These are phyloP conservation scores for Myxocyprinus asiaticus DNA, from an alignment of 2,113 vertebrate genomes.

Conservation along the genomic window DNA sequence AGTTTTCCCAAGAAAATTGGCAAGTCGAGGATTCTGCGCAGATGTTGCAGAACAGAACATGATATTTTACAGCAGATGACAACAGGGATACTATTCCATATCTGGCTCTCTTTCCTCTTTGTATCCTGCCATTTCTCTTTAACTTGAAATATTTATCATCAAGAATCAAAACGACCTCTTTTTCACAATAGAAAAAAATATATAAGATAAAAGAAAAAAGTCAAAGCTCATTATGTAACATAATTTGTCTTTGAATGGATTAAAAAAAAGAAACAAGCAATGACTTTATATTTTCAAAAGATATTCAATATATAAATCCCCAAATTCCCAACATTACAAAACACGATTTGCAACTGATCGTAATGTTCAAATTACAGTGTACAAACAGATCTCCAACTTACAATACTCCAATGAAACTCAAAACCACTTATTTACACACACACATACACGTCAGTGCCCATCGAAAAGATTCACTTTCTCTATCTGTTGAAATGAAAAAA, in stretches of 20 bases:
- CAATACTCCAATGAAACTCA: slow-evolving; percentile 59
- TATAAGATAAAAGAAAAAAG: slow-evolving; percentile 10
- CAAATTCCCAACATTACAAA: slow-evolving; percentile 63
- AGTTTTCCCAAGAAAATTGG: slow-evolving; percentile 49
- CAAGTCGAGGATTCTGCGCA: not conserved
- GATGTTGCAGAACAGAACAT: not conserved
- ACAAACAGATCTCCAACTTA: slow-evolving; percentile 63
- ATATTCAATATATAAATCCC: slow-evolving; percentile 51
- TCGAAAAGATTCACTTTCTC: slow-evolving; percentile 50
- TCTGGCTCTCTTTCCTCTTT: slow-evolving; percentile 1
- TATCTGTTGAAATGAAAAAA: slow-evolving; percentile 60
- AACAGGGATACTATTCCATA: not conserved
- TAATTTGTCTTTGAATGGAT: slow-evolving; percentile 31
- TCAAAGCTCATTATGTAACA: slow-evolving; percentile 17
- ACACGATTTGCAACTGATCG: slow-evolving; percentile 61
- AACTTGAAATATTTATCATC: not conserved
- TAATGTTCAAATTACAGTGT: slow-evolving; percentile 60
- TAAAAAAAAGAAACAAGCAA: slow-evolving; percentile 40
- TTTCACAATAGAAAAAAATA: not conserved
- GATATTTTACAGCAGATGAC: slow-evolving; percentile 38
- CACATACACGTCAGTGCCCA: slow-evolving; percentile 49
- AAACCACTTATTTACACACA: slow-evolving; percentile 47
- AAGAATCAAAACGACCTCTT: not conserved
- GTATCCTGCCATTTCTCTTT: too few species aligned
- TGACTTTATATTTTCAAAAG: slow-evolving; percentile 45